Evolutionary conservation across 2,888 invertebrate genomes (phyloP).

Genomic region (Drosophila mimetica): DNA sequence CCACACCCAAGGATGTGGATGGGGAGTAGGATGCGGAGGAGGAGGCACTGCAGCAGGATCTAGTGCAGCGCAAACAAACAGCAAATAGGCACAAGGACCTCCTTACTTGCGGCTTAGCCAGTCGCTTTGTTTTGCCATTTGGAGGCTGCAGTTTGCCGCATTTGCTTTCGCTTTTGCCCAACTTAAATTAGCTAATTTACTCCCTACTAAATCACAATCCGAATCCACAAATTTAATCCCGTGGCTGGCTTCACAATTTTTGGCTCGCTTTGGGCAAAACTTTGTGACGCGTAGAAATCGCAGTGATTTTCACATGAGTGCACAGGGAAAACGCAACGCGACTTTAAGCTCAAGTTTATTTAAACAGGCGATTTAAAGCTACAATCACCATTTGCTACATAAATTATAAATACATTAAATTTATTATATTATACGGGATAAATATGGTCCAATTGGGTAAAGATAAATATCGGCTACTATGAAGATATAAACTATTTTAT

Average conservation of each 20-base stretch:
- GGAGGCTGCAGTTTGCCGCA: conserved; percentile 22
- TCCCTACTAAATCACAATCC: conserved; percentile 30
- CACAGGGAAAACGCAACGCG: conserved; percentile 36
- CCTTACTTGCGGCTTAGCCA: conserved; percentile 55
- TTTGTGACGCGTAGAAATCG: conserved; percentile 61
- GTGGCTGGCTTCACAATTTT: conserved; percentile 30
- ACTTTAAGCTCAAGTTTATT: conserved; percentile 39
- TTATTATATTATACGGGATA: background rate
- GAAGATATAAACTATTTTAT: too few relatives aligned
- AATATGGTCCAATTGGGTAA: too few relatives aligned
- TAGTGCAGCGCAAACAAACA: conserved; percentile 67
- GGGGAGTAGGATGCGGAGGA: background rate
- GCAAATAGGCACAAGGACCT: conserved; percentile 67
- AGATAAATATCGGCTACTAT: background rate
- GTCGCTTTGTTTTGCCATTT: conserved; percentile 42
- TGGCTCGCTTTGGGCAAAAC: conserved; percentile 47
- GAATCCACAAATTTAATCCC: conserved; percentile 37
- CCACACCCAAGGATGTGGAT: conserved; percentile 3
- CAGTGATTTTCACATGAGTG: conserved; percentile 52
- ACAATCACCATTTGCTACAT: background rate
- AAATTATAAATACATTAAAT: too few relatives aligned
- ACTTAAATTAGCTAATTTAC: conserved; percentile 51
- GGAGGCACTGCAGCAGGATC: conserved; percentile 26
- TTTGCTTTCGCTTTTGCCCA: conserved; percentile 30
- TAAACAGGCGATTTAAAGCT: conserved; percentile 9